A percentile compares a stretch with the other conserved stretches of the same genome.
Evolutionary conservation across 53 echinoderm and acorn worm genomes (phyloP).

Genomic region (Holothuria leucospilota): DNA sequence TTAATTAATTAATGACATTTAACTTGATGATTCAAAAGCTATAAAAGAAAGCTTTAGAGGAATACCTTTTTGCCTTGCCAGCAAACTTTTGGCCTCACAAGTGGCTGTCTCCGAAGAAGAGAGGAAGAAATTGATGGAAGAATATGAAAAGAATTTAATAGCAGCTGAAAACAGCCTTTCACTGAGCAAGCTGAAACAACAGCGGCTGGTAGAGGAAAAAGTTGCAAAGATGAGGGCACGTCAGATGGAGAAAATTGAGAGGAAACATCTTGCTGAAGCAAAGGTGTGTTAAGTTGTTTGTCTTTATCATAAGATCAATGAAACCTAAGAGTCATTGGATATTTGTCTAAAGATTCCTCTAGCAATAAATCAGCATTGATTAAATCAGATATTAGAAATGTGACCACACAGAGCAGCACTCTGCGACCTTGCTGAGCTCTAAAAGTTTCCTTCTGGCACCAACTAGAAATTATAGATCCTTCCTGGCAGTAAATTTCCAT

Average conservation of each 20-base stretch:
- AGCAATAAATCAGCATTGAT: background rate
- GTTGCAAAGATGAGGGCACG: slow-evolving; percentile 68
- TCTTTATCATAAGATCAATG: background rate
- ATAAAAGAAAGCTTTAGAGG: too few species aligned
- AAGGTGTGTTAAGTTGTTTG: slow-evolving; percentile 46
- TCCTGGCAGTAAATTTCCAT: too few species aligned
- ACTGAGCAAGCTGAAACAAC: slow-evolving; percentile 83
- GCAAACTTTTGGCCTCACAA: slow-evolving; percentile 87
- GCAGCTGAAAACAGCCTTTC: slow-evolving; percentile 87
- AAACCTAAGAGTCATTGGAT: background rate
- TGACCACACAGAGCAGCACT: too few species aligned
- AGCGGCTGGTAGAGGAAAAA: slow-evolving; percentile 89
- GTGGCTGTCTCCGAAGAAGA: slow-evolving; percentile 91
- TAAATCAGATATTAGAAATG: too few species aligned
- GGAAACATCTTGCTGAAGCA: slow-evolving; percentile 80
- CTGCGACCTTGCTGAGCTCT: too few species aligned
- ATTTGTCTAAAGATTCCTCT: background rate
- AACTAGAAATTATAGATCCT: too few species aligned
- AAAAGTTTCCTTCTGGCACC: too few species aligned
- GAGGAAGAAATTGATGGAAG: slow-evolving; percentile 77
- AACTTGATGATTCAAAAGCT: too few species aligned
- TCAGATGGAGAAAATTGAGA: slow-evolving; percentile 81
- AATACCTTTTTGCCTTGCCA: slow-evolving; percentile 5
- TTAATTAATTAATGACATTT: too few species aligned
- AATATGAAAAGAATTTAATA: slow-evolving; percentile 92